A percentile compares a stretch with the other conserved stretches of the same genome.
These are phyloP conservation scores for Apis florea DNA, from an alignment of 1,140 invertebrate genomes.

Conservation along the genomic window DNA sequence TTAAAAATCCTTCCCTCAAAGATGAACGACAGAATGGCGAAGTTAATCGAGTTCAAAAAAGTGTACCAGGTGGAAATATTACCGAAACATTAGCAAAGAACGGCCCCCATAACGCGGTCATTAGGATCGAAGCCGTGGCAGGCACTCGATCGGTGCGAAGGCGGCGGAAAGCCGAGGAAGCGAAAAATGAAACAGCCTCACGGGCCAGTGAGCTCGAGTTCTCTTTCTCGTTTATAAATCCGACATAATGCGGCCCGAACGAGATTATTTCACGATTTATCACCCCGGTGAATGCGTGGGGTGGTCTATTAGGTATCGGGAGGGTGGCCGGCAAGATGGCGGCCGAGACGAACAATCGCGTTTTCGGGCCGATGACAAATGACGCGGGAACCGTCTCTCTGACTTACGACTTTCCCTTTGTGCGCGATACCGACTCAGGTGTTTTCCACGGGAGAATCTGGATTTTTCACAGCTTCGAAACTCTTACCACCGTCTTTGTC, in stretches of 20 bases:
- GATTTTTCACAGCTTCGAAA: slow-evolving; percentile 40
- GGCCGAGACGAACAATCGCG: slow-evolving; percentile 60
- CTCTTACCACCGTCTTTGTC: neutral
- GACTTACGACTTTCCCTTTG: slow-evolving; percentile 60
- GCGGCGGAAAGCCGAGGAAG: slow-evolving; percentile 26
- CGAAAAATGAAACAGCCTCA: slow-evolving; percentile 58
- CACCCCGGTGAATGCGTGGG: slow-evolving; percentile 59
- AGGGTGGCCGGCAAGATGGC: slow-evolving; percentile 57
- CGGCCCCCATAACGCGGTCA: slow-evolving; percentile 26
- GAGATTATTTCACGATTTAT: slow-evolving; percentile 72
- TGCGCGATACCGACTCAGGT: slow-evolving; percentile 47
- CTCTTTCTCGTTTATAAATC: slow-evolving; percentile 62
- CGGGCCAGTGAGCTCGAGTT: slow-evolving; percentile 41
- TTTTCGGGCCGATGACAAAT: slow-evolving; percentile 63
- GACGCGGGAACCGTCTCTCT: slow-evolving; percentile 48
- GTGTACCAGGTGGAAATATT: neutral
- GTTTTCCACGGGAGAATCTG: slow-evolving; percentile 39
- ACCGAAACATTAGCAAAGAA: neutral
- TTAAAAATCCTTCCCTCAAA: too few species aligned
- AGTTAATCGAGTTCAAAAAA: neutral
- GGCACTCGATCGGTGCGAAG: slow-evolving; percentile 33
- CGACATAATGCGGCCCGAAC: slow-evolving; percentile 66
- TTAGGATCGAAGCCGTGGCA: slow-evolving; percentile 32
- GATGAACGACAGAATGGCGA: too few species aligned
- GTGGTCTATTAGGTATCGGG: slow-evolving; percentile 64